phyloP scores from a whole-genome alignment of 2,113 vertebrate genomes.

The Eurystomus gularis region DNA sequence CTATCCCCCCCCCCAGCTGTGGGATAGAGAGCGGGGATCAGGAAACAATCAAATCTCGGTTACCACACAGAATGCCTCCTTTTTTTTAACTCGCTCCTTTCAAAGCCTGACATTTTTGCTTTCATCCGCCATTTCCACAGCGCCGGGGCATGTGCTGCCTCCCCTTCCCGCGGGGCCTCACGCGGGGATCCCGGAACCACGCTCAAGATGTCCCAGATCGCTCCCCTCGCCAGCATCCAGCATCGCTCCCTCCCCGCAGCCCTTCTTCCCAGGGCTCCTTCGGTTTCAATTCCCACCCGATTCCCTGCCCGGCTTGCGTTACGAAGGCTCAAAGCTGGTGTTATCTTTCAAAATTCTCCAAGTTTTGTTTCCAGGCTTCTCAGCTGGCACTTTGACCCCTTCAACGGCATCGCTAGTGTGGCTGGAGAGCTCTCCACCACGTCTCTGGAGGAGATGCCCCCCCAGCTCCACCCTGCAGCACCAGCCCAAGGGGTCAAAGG shows the following conservation, averaged over 20 bases:
- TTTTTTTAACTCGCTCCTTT: not conserved
- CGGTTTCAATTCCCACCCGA: not conserved
- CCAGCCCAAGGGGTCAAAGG: not conserved
- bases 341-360: not conserved
- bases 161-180: not conserved
- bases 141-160: not conserved
- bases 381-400: not conserved
- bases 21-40: slow-evolving; percentile 6
- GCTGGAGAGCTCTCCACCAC: not conserved
- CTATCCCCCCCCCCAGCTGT: slow-evolving; percentile 31
- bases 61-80: slow-evolving; percentile 35
- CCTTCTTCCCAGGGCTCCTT: not conserved
- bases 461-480: not conserved
- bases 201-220: not conserved
- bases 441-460: not conserved
- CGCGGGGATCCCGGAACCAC: not conserved
- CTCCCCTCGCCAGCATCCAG: not conserved
- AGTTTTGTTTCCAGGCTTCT: not conserved
- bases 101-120: slow-evolving; percentile 62
- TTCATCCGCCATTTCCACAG: slow-evolving; percentile 45
- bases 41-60: slow-evolving; percentile 57
- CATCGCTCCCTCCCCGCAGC: not conserved
- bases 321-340: not conserved
- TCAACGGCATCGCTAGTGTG: rapidly evolving
- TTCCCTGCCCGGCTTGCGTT: not conserved